Conservation (phyloP, 2,113 vertebrate genomes). For the Ictalurus punctatus region DNA sequence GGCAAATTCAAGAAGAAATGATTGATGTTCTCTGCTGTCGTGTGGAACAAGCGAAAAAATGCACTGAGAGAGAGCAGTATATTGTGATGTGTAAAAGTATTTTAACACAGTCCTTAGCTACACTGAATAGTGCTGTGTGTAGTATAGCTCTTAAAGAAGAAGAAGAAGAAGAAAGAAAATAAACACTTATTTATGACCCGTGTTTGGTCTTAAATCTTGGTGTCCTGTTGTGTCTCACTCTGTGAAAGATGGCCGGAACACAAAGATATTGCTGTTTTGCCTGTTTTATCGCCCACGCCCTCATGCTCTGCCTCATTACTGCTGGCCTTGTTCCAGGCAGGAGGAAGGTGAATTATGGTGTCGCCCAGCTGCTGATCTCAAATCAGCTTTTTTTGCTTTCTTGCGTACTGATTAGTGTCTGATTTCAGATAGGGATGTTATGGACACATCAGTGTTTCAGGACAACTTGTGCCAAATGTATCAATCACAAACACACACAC, state of each 20-base stretch:
- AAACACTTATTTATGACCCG: conserved; percentile 93
- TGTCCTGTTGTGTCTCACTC: conserved; percentile 53
- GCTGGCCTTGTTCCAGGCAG: conserved; percentile 72
- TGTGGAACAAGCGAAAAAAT: conserved; percentile 75
- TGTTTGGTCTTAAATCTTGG: conserved; percentile 46
- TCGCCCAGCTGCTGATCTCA: conserved; percentile 42
- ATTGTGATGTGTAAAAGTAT: conserved; percentile 87
- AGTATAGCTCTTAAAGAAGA: conserved; percentile 74
- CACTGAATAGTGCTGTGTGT: conserved; percentile 81
- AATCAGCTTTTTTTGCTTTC: conserved; percentile 31
- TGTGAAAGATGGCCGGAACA: conserved; percentile 51
- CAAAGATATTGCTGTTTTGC: conserved; percentile 68
- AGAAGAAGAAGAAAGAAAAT: conserved; percentile 78
- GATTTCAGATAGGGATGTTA: conserved; percentile 33
- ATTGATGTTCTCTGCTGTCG: conserved; percentile 77
- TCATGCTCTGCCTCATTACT: conserved; percentile 68
- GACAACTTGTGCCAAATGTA: conserved; percentile 22
- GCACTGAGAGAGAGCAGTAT: conserved; percentile 89
- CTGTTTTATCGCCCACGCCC: conserved; percentile 76
- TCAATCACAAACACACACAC: conserved; percentile 10
- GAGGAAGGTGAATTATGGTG: conserved; percentile 55
- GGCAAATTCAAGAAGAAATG: conserved; percentile 69
- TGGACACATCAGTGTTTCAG: conserved; percentile 21
- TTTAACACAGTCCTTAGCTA: conserved; percentile 87
- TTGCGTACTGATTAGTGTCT: conserved; percentile 1